Percentiles rank a stretch among this genome's conserved stretches.
These are phyloP conservation scores for Clinocottus analis DNA, from an alignment of 2,113 vertebrate species.

Conservation along the genomic window DNA sequence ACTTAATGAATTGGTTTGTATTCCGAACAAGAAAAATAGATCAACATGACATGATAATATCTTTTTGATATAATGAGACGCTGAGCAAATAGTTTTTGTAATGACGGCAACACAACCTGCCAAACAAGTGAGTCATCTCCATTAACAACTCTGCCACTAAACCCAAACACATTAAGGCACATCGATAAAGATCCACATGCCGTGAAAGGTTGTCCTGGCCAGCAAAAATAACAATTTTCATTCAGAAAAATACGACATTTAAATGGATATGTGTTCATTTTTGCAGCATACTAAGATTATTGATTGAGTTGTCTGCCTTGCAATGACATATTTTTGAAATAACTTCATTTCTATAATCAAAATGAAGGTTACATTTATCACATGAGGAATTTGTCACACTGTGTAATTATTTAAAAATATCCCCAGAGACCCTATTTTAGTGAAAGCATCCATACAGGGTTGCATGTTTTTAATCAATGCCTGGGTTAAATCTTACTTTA, in stretches of 20 bases:
- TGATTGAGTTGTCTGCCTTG: not conserved
- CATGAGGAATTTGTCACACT: not conserved
- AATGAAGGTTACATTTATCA: not conserved
- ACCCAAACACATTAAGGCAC: not conserved
- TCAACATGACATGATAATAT: not conserved
- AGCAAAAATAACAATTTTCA: not conserved
- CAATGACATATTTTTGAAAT: not conserved
- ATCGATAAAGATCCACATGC: not conserved
- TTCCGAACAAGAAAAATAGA: not conserved
- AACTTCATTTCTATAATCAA: not conserved
- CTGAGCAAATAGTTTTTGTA: not conserved
- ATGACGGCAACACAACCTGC: not conserved
- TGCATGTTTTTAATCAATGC: constrained; percentile 7
- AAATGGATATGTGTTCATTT: not conserved
- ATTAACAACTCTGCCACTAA: not conserved
- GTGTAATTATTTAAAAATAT: not conserved
- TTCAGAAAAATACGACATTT: not conserved
- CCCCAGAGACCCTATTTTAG: not conserved
- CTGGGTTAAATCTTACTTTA: constrained; percentile 12
- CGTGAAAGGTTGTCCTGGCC: not conserved
- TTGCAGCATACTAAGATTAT: not conserved
- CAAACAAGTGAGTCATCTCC: not conserved
- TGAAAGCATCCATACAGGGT: too few species aligned
- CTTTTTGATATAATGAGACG: not conserved
- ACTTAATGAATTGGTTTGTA: not conserved